These are phyloP conservation scores for Monarcha castaneiventris DNA, from an alignment of 2,113 vertebrate genomes.

Conservation along the genomic window DNA sequence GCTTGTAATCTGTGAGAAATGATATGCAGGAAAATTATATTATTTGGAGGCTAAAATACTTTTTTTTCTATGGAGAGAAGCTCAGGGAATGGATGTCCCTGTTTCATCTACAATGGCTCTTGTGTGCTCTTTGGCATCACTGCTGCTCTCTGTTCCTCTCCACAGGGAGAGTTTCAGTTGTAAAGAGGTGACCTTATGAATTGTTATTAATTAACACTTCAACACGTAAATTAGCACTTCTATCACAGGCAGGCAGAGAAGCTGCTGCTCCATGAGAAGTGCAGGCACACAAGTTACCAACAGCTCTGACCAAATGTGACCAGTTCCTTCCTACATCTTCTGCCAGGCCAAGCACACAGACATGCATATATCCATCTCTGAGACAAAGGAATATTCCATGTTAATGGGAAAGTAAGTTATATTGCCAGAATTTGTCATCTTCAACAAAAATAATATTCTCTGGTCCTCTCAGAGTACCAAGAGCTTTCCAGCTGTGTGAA, in stretches of 20 bases:
- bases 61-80: background rate
- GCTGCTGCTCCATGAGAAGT: background rate
- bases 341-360: background rate
- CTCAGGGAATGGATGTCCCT: background rate
- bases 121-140: background rate
- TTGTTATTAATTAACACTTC: slow-evolving; percentile 16
- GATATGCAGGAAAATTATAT: background rate
- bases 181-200: background rate
- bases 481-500: background rate
- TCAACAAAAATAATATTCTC: background rate
- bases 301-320: background rate
- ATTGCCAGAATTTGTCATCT: background rate
- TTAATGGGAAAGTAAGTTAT: background rate
- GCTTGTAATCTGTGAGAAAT: background rate
- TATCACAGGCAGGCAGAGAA: background rate
- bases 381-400: background rate
- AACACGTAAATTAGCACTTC: background rate
- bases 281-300: background rate
- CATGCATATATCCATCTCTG: fast-evolving
- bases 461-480: background rate
- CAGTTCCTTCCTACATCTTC: background rate
- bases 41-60: background rate
- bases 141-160: background rate
- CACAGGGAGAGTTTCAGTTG: background rate
- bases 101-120: background rate